phyloP scores from a whole-genome alignment of 2,888 invertebrate genomes.

The Himalopsyche kuldschensis region DNA sequence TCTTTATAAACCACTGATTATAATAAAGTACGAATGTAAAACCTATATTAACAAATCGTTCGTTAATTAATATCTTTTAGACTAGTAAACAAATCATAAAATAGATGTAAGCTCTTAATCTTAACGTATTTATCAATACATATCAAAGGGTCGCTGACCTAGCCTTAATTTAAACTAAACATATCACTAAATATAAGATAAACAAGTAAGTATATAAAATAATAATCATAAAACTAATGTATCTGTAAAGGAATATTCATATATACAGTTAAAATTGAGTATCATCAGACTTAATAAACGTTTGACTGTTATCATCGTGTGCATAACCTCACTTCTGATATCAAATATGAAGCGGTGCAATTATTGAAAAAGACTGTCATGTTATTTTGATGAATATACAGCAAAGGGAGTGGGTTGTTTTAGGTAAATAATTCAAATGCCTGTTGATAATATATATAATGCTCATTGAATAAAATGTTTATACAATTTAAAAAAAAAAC shows the following conservation, averaged over 20 bases:
- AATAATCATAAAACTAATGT: not conserved
- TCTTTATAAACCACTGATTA: not conserved
- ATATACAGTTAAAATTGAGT: not conserved
- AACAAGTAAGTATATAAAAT: not conserved
- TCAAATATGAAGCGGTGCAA: not conserved
- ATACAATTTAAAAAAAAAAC: not conserved
- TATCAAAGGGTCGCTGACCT: slow-evolving; percentile 32
- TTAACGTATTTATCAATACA: slow-evolving; percentile 22
- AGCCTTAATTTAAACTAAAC: slow-evolving; percentile 21
- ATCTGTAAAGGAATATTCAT: not conserved
- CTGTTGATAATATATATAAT: not conserved
- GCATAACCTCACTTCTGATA: not conserved
- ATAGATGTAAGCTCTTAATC: slow-evolving; percentile 11
- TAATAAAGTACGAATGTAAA: not conserved
- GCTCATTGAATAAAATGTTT: not conserved
- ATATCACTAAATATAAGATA: not conserved
- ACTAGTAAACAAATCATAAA: not conserved
- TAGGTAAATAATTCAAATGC: not conserved
- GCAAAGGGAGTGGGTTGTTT: slow-evolving; percentile 18
- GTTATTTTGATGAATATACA: not conserved
- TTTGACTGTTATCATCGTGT: not conserved
- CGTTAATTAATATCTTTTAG: no score
- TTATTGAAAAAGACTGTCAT: no score
- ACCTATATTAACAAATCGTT: no score
- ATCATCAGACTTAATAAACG: not conserved